These are phyloP conservation scores for Cenopis cana DNA, from an alignment of 2,888 invertebrate species.

Conservation along the genomic window DNA sequence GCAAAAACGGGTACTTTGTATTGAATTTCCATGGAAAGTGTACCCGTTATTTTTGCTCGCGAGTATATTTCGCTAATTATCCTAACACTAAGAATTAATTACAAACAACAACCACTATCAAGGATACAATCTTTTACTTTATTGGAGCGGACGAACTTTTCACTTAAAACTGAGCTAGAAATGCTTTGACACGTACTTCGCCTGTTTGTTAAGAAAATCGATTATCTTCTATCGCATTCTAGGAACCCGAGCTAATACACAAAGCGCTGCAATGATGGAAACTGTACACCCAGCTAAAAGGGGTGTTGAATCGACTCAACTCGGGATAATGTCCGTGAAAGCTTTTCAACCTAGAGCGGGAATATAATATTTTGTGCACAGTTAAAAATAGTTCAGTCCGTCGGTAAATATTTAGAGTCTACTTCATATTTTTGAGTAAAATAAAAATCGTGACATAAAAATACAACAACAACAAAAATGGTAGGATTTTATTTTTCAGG, in stretches of 20 bases:
- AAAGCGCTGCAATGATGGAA: conserved; percentile 30
- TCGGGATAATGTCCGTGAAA: conserved; percentile 28
- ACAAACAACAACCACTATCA: not conserved
- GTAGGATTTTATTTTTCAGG: not conserved
- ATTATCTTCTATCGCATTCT: conserved; percentile 18
- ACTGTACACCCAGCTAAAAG: conserved; percentile 31
- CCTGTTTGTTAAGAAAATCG: conserved; percentile 24
- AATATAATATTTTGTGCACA: conserved; percentile 22
- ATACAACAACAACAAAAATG: not conserved
- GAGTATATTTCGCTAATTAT: not conserved
- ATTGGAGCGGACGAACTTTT: not conserved
- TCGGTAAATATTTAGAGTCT: not conserved
- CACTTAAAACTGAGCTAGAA: not conserved
- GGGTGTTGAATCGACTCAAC: conserved; percentile 26
- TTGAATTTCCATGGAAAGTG: too few species aligned
- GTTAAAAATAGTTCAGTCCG: conserved; percentile 4
- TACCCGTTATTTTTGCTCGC: too few species aligned
- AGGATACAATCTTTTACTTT: not conserved
- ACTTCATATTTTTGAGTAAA: not conserved
- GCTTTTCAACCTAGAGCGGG: conserved; percentile 18
- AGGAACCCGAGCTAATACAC: conserved; percentile 15
- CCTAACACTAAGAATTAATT: not conserved
- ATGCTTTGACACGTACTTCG: not conserved
- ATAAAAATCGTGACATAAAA: not conserved
- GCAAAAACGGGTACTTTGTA: too few species aligned